Evolutionary conservation across 2,888 invertebrate species (phyloP).

Genomic region (Troglohyphantes excavatus): DNA sequence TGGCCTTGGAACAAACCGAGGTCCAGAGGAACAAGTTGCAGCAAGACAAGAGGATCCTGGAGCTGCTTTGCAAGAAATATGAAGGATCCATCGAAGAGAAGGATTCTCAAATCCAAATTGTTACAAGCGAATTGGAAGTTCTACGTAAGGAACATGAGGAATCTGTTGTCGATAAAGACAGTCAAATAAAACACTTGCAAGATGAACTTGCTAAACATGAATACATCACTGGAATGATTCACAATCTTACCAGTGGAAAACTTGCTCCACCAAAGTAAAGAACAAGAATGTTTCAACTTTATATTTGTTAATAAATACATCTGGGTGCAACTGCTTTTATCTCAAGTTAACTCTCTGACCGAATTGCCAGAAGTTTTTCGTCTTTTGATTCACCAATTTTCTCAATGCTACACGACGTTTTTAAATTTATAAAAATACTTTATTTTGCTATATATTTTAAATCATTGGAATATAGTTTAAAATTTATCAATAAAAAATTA

Average conservation of each 20-base stretch:
- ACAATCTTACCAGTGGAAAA: slow-evolving; percentile 70
- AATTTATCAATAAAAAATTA: no score
- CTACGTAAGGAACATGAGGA: slow-evolving; percentile 38
- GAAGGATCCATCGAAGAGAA: slow-evolving; percentile 61
- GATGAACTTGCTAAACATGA: slow-evolving; percentile 69
- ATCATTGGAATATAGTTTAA: no score
- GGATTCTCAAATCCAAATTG: slow-evolving; percentile 40
- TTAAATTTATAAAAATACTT: no score
- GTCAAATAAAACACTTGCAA: slow-evolving; percentile 52
- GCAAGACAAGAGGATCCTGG: slow-evolving; percentile 56
- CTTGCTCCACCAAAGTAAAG: slow-evolving; percentile 20
- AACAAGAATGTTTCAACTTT: no score
- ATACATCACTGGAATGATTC: slow-evolving; percentile 70
- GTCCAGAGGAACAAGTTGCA: slow-evolving; percentile 37
- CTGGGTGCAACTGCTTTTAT: no score
- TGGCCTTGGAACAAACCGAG: slow-evolving; percentile 45
- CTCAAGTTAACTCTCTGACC: no score
- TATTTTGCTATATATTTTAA: no score
- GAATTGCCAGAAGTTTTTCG: no score
- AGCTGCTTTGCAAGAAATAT: slow-evolving; percentile 66
- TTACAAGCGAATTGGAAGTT: slow-evolving; percentile 37
- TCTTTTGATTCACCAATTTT: no score
- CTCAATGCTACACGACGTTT: no score
- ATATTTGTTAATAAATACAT: no score
- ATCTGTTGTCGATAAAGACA: slow-evolving; percentile 46